Evolutionary conservation across 37 sponge, comb jelly and placozoan species (phyloP).

Genomic region (Cliona cf. orientalis): DNA sequence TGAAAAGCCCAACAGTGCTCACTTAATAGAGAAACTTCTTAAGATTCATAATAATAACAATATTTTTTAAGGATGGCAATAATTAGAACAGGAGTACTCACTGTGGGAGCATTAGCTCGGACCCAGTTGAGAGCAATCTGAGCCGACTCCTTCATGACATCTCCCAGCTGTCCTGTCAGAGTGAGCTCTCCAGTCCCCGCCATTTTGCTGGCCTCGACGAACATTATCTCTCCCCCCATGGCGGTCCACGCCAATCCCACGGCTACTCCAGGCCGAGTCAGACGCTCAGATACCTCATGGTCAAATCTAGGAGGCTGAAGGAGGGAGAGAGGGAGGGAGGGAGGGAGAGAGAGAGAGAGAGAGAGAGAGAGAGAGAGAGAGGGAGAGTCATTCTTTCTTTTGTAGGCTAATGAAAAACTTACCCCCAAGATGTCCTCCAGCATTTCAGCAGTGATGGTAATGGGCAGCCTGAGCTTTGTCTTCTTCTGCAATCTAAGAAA

Average conservation of each 20-base stretch:
- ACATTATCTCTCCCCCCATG: slow-evolving; percentile 90
- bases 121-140: slow-evolving; percentile 90
- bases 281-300: slow-evolving; percentile 70
- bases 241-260: slow-evolving; percentile 90
- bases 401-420: background rate
- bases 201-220: slow-evolving; percentile 88
- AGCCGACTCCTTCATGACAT: slow-evolving; percentile 85
- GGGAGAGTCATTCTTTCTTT: background rate
- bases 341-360: background rate
- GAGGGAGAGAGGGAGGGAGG: too few relatives aligned
- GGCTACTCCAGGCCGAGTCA: slow-evolving; percentile 82
- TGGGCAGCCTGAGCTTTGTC: slow-evolving; percentile 16
- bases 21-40: too few relatives aligned
- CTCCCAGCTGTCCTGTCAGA: slow-evolving; percentile 87
- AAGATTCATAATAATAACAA: too few relatives aligned
- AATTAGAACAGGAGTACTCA: too few relatives aligned
- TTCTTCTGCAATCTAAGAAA: slow-evolving; percentile 42
- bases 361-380: background rate
- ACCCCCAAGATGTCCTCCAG: slow-evolving; percentile 75
- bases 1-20: too few relatives aligned
- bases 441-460: slow-evolving; percentile 24
- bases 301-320: slow-evolving; percentile 67
- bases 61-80: too few relatives aligned
- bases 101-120: slow-evolving; percentile 63
- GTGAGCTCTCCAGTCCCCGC: slow-evolving; percentile 80